phyloP scores from a whole-genome alignment of 2,888 invertebrate genomes.

The Lasiommata megera region DNA sequence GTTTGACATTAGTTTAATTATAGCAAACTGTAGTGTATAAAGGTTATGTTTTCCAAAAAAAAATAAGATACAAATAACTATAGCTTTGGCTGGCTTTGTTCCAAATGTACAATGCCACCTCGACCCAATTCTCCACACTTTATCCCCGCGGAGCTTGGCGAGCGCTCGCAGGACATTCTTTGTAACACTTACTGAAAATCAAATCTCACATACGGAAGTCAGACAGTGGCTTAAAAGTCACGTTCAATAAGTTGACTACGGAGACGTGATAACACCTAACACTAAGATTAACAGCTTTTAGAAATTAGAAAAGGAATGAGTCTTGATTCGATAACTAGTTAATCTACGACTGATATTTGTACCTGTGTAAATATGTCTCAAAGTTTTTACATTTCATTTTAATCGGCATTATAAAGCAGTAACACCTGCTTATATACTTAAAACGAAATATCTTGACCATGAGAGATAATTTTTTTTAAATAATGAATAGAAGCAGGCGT shows the following conservation, averaged over 20 bases:
- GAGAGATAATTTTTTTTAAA: too few relatives aligned
- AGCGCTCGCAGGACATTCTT: conserved; percentile 8
- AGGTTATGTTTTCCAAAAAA: conserved; percentile 11
- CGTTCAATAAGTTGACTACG: conserved; percentile 5
- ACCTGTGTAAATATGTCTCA: too few relatives aligned
- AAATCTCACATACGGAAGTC: conserved; percentile 13
- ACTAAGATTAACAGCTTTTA: neutral
- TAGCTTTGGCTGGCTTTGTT: conserved; percentile 17
- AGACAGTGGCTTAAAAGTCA: conserved; percentile 7
- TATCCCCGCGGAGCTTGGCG: conserved; percentile 10
- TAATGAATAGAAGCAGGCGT: too few relatives aligned
- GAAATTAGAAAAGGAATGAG: neutral
- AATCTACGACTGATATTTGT: too few relatives aligned
- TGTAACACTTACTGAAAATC: conserved; percentile 13
- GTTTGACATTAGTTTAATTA: neutral
- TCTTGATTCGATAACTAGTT: too few relatives aligned
- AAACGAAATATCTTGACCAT: too few relatives aligned
- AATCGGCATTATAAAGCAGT: too few relatives aligned
- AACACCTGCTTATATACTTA: too few relatives aligned
- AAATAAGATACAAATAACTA: conserved; percentile 9
- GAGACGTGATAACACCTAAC: neutral
- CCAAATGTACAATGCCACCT: conserved; percentile 12
- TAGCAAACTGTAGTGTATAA: neutral
- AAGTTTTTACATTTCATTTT: too few relatives aligned
- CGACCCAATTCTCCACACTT: conserved; percentile 16